Evolutionary conservation across 1,140 invertebrate genomes (phyloP).

Genomic region (Drosophila tristis): DNA sequence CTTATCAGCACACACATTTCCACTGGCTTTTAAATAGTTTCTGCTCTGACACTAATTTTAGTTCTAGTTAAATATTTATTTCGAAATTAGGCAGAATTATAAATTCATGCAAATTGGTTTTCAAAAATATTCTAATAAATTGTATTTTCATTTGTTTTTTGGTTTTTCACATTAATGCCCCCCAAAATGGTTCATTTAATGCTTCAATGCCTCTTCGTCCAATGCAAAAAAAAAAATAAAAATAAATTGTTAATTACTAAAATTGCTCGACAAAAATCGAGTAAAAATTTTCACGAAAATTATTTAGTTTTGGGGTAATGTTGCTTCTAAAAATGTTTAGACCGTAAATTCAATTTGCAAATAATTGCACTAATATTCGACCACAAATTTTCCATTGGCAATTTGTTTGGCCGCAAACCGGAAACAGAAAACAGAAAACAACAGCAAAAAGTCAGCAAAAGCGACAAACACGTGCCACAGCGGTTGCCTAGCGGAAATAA

Average conservation of each 20-base stretch:
- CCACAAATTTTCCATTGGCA: slow-evolving; percentile 69
- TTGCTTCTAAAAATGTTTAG: slow-evolving; percentile 12
- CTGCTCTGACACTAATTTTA: too few relatives aligned
- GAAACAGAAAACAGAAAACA: slow-evolving; percentile 20
- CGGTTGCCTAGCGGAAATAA: slow-evolving; percentile 63
- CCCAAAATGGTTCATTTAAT: too few relatives aligned
- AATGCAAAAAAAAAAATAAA: too few relatives aligned
- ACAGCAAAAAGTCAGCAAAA: slow-evolving; percentile 39
- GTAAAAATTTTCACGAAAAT: slow-evolving; percentile 12
- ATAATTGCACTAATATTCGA: slow-evolving; percentile 65
- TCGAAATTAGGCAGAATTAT: too few relatives aligned
- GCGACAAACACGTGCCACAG: slow-evolving; percentile 63
- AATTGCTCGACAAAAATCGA: background rate
- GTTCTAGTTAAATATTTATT: too few relatives aligned
- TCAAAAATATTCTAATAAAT: background rate
- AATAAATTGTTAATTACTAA: slow-evolving; percentile 6
- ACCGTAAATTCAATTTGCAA: slow-evolving; percentile 31
- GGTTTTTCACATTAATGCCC: too few relatives aligned
- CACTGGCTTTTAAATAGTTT: too few relatives aligned
- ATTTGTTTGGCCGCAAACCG: slow-evolving; percentile 40
- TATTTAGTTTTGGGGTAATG: background rate
- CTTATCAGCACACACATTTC: too few relatives aligned
- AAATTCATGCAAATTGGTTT: background rate
- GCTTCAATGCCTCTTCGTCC: too few relatives aligned
- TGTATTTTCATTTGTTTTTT: background rate